phyloP scores from a whole-genome alignment of 2,888 invertebrate species.

The Kryphioiulus occultus region DNA sequence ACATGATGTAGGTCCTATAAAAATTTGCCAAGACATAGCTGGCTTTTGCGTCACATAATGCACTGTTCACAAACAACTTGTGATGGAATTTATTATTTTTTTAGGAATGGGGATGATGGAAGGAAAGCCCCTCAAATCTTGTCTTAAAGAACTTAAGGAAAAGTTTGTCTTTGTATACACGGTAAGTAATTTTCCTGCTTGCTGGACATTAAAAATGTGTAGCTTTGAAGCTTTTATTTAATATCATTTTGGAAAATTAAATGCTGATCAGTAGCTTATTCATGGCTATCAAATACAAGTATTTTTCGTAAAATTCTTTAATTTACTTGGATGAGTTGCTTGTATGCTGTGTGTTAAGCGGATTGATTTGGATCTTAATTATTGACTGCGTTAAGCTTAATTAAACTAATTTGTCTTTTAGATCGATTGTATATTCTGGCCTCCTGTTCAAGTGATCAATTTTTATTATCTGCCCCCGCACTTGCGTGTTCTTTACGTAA shows the following conservation, averaged over 20 bases:
- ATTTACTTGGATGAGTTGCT: too few relatives aligned
- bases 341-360: too few relatives aligned
- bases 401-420: conserved; percentile 65
- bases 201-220: background rate
- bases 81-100: conserved; percentile 47
- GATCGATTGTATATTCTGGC: conserved; percentile 91
- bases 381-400: too few relatives aligned
- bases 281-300: too few relatives aligned
- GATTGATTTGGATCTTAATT: too few relatives aligned
- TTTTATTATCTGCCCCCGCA: conserved; percentile 82
- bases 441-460: conserved; percentile 87
- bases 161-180: conserved; percentile 78
- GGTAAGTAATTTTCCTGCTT: conserved; percentile 65
- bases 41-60: too few relatives aligned
- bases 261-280: too few relatives aligned
- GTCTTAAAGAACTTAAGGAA: conserved; percentile 69
- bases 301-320: too few relatives aligned
- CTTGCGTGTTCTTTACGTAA: conserved; percentile 87
- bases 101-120: conserved; percentile 78
- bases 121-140: conserved; percentile 68
- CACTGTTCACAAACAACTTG: background rate
- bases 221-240: too few relatives aligned
- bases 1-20: too few relatives aligned
- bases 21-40: background rate
- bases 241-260: too few relatives aligned